Conservation (phyloP, 2,888 invertebrate genomes). For the Zelleria hepariella region DNA sequence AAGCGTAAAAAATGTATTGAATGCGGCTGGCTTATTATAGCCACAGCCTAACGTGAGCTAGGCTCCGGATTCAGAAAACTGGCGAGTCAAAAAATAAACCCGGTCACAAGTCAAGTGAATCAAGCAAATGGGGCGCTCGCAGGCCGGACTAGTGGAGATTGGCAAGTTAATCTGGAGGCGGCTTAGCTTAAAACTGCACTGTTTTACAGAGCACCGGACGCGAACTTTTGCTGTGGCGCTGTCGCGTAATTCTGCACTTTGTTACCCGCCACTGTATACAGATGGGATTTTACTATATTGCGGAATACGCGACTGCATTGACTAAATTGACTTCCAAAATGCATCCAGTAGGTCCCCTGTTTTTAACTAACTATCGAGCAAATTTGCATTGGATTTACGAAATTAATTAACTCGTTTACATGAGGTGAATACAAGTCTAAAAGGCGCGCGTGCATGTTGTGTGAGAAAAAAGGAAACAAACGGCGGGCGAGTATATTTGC, state of each 20-base stretch:
- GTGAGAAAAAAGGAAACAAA: slow-evolving; percentile 7
- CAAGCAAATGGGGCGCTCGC: slow-evolving; percentile 32
- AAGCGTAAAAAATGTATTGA: no score
- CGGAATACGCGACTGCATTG: neutral
- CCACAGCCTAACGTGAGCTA: neutral
- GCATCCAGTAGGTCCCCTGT: neutral
- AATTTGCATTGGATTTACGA: neutral
- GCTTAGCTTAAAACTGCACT: slow-evolving; percentile 10
- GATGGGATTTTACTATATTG: neutral
- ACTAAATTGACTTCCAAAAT: neutral
- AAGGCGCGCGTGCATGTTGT: neutral
- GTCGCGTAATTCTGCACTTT: slow-evolving; percentile 4
- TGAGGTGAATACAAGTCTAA: neutral
- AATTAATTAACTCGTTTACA: neutral
- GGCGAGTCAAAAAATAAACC: slow-evolving; percentile 24
- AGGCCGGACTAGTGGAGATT: slow-evolving; percentile 15
- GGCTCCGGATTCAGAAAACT: no score
- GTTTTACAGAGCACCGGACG: slow-evolving; percentile 1
- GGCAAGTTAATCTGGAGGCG: slow-evolving; percentile 13
- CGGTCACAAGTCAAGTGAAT: slow-evolving; percentile 24
- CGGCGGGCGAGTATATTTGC: slow-evolving; percentile 11
- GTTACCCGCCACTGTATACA: neutral
- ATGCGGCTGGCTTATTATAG: no score
- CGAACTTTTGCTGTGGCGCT: neutral
- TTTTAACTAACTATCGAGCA: neutral